These are phyloP conservation scores for Lochmaea crataegi DNA, from an alignment of 2,888 invertebrate genomes.

Conservation along the genomic window DNA sequence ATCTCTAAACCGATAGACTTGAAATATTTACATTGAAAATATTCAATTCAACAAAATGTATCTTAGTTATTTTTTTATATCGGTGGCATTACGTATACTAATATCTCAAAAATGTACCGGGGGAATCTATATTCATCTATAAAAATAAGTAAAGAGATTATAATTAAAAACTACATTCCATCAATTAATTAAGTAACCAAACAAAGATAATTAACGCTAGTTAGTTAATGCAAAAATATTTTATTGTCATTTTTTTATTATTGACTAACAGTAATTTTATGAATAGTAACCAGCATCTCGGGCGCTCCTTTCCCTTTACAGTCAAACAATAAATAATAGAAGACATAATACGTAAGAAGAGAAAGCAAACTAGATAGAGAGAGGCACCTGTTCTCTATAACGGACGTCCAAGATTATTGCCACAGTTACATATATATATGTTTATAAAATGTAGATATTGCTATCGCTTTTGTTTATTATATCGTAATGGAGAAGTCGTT, in stretches of 20 bases:
- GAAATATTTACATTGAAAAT: not conserved
- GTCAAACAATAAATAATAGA: slow-evolving; percentile 50
- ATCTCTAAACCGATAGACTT: not conserved
- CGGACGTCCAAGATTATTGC: slow-evolving; percentile 42
- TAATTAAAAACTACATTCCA: not conserved
- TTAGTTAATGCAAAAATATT: slow-evolving; percentile 25
- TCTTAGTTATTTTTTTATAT: not conserved
- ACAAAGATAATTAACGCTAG: slow-evolving; percentile 23
- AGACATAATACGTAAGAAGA: slow-evolving; percentile 47
- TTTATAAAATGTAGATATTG: slow-evolving; percentile 32
- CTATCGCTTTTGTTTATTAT: slow-evolving; percentile 45
- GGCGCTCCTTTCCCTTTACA: slow-evolving; percentile 46
- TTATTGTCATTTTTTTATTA: slow-evolving; percentile 36
- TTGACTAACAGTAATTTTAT: slow-evolving; percentile 36
- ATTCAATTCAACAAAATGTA: not conserved
- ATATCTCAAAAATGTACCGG: too few relatives aligned
- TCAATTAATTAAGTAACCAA: not conserved
- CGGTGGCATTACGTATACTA: too few relatives aligned
- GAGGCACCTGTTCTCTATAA: slow-evolving; percentile 50
- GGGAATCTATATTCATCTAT: too few relatives aligned
- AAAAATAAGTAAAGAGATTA: not conserved
- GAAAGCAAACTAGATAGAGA: slow-evolving; percentile 48
- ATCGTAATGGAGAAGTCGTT: slow-evolving; percentile 36
- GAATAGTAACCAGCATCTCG: slow-evolving; percentile 31
- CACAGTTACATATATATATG: slow-evolving; percentile 42